Evolutionary conservation across 2,888 invertebrate species (phyloP), one percentile per base, ranked within the genome.

Genomic region (Pollenia angustigena): DNA sequence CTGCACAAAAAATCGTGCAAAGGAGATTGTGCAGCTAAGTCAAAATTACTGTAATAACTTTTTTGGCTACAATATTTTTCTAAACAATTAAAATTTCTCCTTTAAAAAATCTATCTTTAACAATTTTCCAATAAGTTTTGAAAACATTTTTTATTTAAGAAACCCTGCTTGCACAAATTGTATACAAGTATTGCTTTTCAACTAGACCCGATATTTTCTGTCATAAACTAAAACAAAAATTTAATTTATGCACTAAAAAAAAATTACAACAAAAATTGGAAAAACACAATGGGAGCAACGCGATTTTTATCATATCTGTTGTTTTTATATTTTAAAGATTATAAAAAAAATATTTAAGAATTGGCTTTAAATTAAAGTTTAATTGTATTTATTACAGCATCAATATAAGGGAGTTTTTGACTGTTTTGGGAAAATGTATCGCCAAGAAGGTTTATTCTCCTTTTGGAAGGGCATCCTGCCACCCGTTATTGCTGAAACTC

Each of bases 401-500:
- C 94, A 95, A 90, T 97, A 97, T 92, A 95, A 94, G 89, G 98
- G 98, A 12, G 95, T 99, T 80, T 94, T 95, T 56, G 98, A 98
- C 92, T 98, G 98, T 92, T 96, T 98, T 93, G 94, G 94, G 88
- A 98, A 98, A 94, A 99, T 99, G 96, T 97, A 97, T 91, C 95
- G 93, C 89, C 94, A 95, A 89, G 99, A 99, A 94, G 98, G 98
- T 2, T 88, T 97, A 12, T 94, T 95, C 69, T 97, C 98, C 11
- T 97, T 97, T 93, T 98, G 98, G 96, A 98, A 98, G 94, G 99
- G 99, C 86, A 97, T 99, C 89, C 90, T 98, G 88, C 99, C 98
- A 7, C 99, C 99, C 9, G 96, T 99, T 89, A 93, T 98, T 86
- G 98, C 97, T 10, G 99, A 99, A 94, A 99, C 98, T 1, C 99